Conservation (phyloP, 92 coral and sea anemone genomes). For the Phenganax subtilis region DNA sequence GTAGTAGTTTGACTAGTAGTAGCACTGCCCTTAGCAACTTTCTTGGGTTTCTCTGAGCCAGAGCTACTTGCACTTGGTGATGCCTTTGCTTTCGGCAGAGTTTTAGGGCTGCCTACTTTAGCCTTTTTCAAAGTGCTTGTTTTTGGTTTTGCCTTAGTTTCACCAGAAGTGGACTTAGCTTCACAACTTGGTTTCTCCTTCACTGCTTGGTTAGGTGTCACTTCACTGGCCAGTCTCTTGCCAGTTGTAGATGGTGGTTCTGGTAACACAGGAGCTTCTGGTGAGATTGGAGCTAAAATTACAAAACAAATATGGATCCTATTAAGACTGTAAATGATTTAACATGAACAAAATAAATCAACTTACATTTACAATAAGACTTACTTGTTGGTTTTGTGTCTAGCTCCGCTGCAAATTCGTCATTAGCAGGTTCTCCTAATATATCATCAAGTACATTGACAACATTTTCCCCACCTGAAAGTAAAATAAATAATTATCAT, state of each 20-base stretch:
- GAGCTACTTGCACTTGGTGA: conserved; percentile 21
- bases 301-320: not conserved
- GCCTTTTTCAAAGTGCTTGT: conserved; percentile 25
- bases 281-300: conserved; percentile 14
- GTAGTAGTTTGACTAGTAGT: conserved; percentile 47
- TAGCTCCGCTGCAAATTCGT: conserved; percentile 92
- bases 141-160: conserved; percentile 18
- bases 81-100: conserved; percentile 45
- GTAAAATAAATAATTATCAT: not conserved
- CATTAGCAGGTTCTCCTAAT: conserved; percentile 89
- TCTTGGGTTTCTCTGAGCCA: conserved; percentile 19
- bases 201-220: conserved; percentile 23
- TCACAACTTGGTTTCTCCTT: conserved; percentile 22
- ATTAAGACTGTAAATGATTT: too few relatives aligned
- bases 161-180: not conserved
- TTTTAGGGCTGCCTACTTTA: conserved; percentile 32
- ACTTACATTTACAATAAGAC: not conserved
- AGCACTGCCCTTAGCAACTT: conserved; percentile 25
- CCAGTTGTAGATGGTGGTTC: conserved; percentile 41
- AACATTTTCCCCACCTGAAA: conserved; percentile 67
- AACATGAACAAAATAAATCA: not conserved
- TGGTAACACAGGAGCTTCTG: conserved; percentile 15
- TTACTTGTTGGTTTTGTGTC: conserved; percentile 60
- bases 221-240: conserved; percentile 12
- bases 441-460: conserved; percentile 95